phyloP scores from a whole-genome alignment of 2,888 invertebrate species.

The Patella depressa region DNA sequence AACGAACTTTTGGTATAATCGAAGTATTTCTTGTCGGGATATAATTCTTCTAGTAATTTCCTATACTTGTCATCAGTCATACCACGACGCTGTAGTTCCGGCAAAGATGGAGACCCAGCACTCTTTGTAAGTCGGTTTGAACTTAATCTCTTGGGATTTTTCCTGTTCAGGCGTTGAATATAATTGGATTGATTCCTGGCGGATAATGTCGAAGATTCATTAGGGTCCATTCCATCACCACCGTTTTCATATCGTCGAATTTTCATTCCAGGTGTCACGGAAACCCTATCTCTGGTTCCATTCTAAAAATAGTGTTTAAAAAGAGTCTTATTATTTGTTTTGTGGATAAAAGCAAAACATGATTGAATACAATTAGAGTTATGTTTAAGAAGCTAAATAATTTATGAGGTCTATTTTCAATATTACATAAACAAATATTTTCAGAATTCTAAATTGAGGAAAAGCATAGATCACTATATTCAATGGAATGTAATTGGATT shows the following conservation, averaged over 20 bases:
- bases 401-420: no score
- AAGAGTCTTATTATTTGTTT: no score
- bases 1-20: constrained; percentile 55
- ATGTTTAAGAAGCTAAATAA: no score
- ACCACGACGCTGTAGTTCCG: constrained; percentile 22
- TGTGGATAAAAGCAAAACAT: no score
- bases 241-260: neutral
- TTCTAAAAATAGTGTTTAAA: no score
- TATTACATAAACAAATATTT: no score
- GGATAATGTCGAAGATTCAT: neutral
- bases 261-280: neutral
- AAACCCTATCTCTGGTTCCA: neutral
- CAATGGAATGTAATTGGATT: no score
- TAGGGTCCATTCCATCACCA: neutral
- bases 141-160: neutral
- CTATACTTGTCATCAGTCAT: constrained; percentile 47
- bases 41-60: constrained; percentile 51
- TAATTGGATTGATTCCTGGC: neutral
- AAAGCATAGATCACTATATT: no score
- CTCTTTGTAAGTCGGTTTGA: neutral
- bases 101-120: neutral
- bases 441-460: no score
- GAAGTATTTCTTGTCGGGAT: constrained; percentile 55
- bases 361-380: no score
- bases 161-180: neutral